Evolutionary conservation across 2,888 invertebrate species (phyloP).

Genomic region (Protonemura montana): DNA sequence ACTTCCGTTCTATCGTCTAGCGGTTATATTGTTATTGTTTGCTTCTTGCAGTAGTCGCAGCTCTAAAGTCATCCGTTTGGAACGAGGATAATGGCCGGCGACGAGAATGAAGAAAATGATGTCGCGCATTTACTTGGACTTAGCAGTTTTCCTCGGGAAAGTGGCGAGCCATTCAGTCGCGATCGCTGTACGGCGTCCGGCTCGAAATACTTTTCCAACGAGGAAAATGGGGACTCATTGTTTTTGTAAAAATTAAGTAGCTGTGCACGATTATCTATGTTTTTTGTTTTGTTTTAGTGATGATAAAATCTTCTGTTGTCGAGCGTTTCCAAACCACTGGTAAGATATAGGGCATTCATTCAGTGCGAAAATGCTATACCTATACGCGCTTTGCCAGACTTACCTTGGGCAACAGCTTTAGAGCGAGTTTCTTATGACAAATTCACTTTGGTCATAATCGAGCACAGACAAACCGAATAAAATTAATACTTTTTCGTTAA

Average conservation of each 20-base stretch:
- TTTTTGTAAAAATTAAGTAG: not conserved
- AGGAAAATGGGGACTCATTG: not conserved
- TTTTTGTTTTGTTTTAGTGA: not conserved
- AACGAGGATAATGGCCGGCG: constrained; percentile 10
- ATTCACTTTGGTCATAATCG: too few species aligned
- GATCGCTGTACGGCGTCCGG: constrained; percentile 2
- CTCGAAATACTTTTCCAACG: not conserved
- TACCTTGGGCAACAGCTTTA: too few species aligned
- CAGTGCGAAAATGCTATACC: too few species aligned
- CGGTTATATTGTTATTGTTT: constrained; percentile 1
- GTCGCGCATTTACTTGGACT: constrained; percentile 34
- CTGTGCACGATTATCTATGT: not conserved
- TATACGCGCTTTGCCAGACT: too few species aligned
- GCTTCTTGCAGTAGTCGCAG: not conserved
- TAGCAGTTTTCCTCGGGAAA: constrained; percentile 25
- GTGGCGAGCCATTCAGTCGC: constrained; percentile 29
- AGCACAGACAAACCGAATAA: too few species aligned
- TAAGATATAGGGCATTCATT: too few species aligned
- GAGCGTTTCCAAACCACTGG: too few species aligned
- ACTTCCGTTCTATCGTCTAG: constrained; percentile 7
- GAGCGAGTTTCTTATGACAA: too few species aligned
- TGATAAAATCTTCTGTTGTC: too few species aligned
- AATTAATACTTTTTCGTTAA: too few species aligned
- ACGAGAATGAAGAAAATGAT: not conserved
- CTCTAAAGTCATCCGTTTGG: not conserved